Conservation (phyloP, 1,140 invertebrate genomes). For the Anagrus nilaparvatae region DNA sequence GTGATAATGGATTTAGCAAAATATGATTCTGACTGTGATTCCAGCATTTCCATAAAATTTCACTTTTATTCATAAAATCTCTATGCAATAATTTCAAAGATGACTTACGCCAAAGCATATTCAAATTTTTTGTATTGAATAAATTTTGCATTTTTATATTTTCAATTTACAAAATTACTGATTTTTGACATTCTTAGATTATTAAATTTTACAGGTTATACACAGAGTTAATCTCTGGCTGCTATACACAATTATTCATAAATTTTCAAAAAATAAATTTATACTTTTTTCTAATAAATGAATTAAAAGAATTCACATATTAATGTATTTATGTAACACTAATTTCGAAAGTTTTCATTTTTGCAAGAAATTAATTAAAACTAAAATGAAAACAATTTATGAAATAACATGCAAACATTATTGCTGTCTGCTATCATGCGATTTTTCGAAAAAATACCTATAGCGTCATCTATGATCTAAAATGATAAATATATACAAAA, state of each 20-base stretch:
- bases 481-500: no score
- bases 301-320: not conserved
- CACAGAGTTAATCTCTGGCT: not conserved
- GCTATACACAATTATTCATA: not conserved
- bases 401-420: no score
- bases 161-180: not conserved
- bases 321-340: no score
- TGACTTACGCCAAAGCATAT: slow-evolving; percentile 12
- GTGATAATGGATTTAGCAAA: slow-evolving; percentile 15
- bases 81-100: slow-evolving; percentile 10
- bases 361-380: no score
- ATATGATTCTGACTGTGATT: slow-evolving; percentile 8
- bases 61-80: not conserved
- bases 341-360: no score
- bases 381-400: no score
- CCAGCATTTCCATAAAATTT: slow-evolving; percentile 2
- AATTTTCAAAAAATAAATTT: slow-evolving; percentile 1
- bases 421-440: no score
- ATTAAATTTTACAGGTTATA: not conserved
- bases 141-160: slow-evolving; percentile 28
- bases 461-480: no score
- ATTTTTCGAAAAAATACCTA: no score
- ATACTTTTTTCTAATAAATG: not conserved
- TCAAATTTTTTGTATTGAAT: slow-evolving; percentile 17
- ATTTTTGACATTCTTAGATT: not conserved